Evolutionary conservation across 2,888 invertebrate species (phyloP).

Genomic region (Neoaliturus tenellus): DNA sequence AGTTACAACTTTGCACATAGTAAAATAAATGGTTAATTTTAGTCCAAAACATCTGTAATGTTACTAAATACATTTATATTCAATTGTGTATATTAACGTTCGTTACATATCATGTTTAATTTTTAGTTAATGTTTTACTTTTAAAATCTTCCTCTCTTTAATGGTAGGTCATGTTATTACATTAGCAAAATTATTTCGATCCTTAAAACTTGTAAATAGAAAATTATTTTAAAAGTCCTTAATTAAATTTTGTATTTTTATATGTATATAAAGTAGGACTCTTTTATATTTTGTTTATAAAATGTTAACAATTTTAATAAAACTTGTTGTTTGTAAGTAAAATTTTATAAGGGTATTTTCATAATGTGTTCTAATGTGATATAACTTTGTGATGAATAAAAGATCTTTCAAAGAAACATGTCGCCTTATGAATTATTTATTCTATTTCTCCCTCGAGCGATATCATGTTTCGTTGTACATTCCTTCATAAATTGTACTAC

Average conservation of each 20-base stretch:
- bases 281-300: not conserved
- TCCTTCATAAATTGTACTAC: not conserved
- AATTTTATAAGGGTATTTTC: slow-evolving; percentile 39
- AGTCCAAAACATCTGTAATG: too few species aligned
- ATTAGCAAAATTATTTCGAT: too few species aligned
- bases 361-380: slow-evolving; percentile 49
- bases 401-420: slow-evolving; percentile 31
- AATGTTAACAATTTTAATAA: slow-evolving; percentile 10
- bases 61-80: too few species aligned
- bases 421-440: slow-evolving; percentile 20
- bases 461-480: not conserved
- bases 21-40: too few species aligned
- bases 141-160: too few species aligned
- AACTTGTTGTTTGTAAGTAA: slow-evolving; percentile 32
- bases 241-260: not conserved
- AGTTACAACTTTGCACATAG: too few species aligned
- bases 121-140: too few species aligned
- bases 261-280: not conserved
- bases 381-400: slow-evolving; percentile 52
- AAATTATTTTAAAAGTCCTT: not conserved
- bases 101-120: too few species aligned
- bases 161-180: too few species aligned
- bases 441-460: not conserved
- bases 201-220: not conserved
- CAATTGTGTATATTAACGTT: too few species aligned